Evolutionary conservation across 2,888 invertebrate genomes (phyloP), one percentile per base, ranked within the genome.

Genomic region (Linyphia triangularis): DNA sequence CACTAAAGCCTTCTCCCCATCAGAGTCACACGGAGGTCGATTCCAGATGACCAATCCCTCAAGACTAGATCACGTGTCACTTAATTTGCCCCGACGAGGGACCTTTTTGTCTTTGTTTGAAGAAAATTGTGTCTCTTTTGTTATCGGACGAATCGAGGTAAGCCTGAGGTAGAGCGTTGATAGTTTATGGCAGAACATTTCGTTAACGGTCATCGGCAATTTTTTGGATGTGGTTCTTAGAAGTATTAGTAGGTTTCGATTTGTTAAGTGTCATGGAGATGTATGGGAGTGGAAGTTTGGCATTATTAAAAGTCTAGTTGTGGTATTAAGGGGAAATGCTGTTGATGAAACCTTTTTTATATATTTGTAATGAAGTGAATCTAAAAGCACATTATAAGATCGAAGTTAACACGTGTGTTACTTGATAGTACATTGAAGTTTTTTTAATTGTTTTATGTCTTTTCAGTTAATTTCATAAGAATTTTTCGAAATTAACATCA

Each of bases 21-120:
- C 13, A 26, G 67, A 67, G 30, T 65, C 67, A 79, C 79, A 79
- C 9, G 19, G 26, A 2, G 33, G 57, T 59, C 7, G 33, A 59
- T 57, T 10, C 13, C 22, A 59, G 67, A 33, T 26, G 63, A 26
- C 26, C 63, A 33, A 40, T 77, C 37, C 37, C 77, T 61, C 63
- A 77, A 77, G 63, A 77, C 37, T 9, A 24, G 63, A 40, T 40
- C 37, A 10, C 37, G 33, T 26, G 33, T 33, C 37, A 63, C 40
- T 40, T 77, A 77, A 63, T 63, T 77, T 63, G 22, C 10, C 7
- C n/a, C n/a, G 9, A 16, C 26, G 10, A 33, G 16, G 40, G 30
- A 51, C 51, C 51, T n/a, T 30, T 57, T 59, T 59, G 59, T 73
- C 57, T 73, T 22, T 22, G 22, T 4, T 33, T 57, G 59, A n/a